Evolutionary conservation across 2,888 invertebrate species (phyloP).

Genomic region (Ormyrus labotus): DNA sequence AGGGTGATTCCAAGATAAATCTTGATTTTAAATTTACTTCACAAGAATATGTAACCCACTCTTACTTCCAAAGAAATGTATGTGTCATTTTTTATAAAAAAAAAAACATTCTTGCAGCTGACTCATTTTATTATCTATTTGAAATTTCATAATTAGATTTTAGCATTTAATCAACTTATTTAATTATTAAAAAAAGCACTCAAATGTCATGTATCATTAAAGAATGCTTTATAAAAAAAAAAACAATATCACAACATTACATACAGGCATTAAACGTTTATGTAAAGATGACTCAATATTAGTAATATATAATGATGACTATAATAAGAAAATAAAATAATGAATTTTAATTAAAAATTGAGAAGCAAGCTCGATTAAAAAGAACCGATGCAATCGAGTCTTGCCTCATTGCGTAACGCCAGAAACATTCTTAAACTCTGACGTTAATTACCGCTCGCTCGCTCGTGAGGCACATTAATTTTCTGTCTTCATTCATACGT

Average conservation of each 20-base stretch:
- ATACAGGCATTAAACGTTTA: too few relatives aligned
- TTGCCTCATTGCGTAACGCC: background rate
- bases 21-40: conserved; percentile 28
- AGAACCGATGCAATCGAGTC: too few relatives aligned
- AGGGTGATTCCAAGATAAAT: conserved; percentile 2
- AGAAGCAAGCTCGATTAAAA: too few relatives aligned
- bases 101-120: conserved; percentile 13
- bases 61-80: background rate
- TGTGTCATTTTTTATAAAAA: background rate
- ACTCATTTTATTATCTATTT: conserved; percentile 38
- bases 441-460: background rate
- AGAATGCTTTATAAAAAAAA: too few relatives aligned
- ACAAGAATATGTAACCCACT: conserved; percentile 11
- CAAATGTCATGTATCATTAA: too few relatives aligned
- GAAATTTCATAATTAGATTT: conserved; percentile 19
- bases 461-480: too few relatives aligned
- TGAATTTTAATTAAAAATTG: too few relatives aligned
- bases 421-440: background rate
- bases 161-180: too few relatives aligned
- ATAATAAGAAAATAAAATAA: background rate
- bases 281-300: background rate
- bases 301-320: background rate
- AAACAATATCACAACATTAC: too few relatives aligned
- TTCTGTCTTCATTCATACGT: too few relatives aligned
- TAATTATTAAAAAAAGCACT: too few relatives aligned